These are phyloP conservation scores for Ceratothoa steindachneri DNA, from an alignment of 2,888 invertebrate genomes.

Conservation along the genomic window DNA sequence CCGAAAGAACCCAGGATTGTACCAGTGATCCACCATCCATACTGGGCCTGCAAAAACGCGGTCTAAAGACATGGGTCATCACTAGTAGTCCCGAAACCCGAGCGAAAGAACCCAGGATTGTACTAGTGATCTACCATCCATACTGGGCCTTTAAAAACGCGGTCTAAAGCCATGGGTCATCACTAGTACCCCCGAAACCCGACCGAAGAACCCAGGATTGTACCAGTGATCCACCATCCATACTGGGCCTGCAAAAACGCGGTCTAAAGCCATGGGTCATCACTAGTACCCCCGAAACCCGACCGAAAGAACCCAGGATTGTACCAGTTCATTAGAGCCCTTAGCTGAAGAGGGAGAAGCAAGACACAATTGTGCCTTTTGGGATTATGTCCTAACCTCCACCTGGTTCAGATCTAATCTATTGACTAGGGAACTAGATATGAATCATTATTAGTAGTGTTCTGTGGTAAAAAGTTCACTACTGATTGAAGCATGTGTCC, in stretches of 20 bases:
- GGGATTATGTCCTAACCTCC: too few relatives aligned
- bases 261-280: too few relatives aligned
- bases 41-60: constrained; percentile 12
- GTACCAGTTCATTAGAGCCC: neutral
- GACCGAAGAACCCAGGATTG: constrained; percentile 18
- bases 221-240: constrained; percentile 21
- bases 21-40: constrained; percentile 22
- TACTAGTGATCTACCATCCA: constrained; percentile 19
- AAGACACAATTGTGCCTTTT: too few relatives aligned
- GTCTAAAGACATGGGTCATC: too few relatives aligned
- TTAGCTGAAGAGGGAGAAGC: too few relatives aligned
- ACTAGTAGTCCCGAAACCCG: neutral
- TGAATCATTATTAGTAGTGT: too few relatives aligned
- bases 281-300: neutral
- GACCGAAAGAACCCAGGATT: neutral
- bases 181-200: constrained; percentile 18
- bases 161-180: neutral
- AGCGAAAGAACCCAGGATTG: neutral
- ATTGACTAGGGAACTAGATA: too few relatives aligned
- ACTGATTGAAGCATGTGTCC: too few relatives aligned
- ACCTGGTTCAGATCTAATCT: too few relatives aligned
- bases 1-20: constrained; percentile 19
- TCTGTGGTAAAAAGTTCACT: too few relatives aligned
- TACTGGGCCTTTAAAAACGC: constrained; percentile 12
- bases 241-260: constrained; percentile 13